Evolutionary conservation across 2,113 vertebrate species (phyloP), one percentile per base, ranked within the genome.

Genomic region (Ictidomys tridecemlineatus): DNA sequence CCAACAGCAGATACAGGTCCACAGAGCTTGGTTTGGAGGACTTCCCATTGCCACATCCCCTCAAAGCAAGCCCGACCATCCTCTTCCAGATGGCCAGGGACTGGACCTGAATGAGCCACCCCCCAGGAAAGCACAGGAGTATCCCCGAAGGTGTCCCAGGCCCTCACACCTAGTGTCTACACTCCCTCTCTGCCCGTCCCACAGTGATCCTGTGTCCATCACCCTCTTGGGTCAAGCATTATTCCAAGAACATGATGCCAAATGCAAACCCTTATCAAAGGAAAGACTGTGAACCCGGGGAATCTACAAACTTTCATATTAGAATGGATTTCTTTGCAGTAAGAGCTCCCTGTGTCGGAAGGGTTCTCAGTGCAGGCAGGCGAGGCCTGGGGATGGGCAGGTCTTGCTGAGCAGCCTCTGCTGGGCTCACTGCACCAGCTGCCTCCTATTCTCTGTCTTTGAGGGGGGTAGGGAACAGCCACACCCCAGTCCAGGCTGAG

Each of bases 21-120:
- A 28, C 1, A 24, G n/a, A 67, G 51, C 69, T 77, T 70, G 9
- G 39, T 28, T 17, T 30, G 24, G 48, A 58, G 85, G 24, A 16
- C 4, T 10, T 18, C 11, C 42, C 28, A 10, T 17, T 0, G 4
- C 5, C 6, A 0, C 14, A 39, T 26, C 18, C 18, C 1, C 18
- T 3, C 34, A 30, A n/a, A 85, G 28, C 63, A 12, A 37, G 45
- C 28, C 67, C 0, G 0, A 18, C 1, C 58, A 51, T 37, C 84
- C 56, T 65, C 32, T 9, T 13, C 70, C 24, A 9, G 2, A 17
- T 77, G 39, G 24, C 26, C 20, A 24, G 85, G 34, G 70, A 18
- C 88, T 16, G 0, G 6, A 82, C 9, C 20, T 45, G 51, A 0
- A 1, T 18, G 37, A 28, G 20, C 61, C 61, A 13, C 70, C 16